Conservation (phyloP, 2,888 invertebrate genomes). For the Coenonympha glycerion region DNA sequence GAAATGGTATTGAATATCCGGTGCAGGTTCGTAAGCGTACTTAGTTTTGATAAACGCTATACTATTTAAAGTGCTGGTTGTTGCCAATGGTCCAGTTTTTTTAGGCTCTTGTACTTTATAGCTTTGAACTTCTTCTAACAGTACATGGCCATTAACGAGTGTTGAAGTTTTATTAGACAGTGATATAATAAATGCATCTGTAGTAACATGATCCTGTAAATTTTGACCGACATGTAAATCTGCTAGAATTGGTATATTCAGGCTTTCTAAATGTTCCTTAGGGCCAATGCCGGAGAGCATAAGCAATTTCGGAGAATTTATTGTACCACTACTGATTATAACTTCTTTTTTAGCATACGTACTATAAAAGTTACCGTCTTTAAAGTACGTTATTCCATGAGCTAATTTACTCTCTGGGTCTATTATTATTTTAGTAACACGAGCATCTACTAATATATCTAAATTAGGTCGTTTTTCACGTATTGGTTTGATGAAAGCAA, state of each 20-base stretch:
- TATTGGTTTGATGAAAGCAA: slow-evolving; percentile 81
- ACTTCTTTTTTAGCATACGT: slow-evolving; percentile 77
- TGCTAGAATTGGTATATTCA: slow-evolving; percentile 74
- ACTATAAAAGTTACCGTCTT: slow-evolving; percentile 57
- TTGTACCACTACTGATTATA: slow-evolving; percentile 75
- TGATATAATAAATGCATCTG: slow-evolving; percentile 66
- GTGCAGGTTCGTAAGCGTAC: slow-evolving; percentile 60
- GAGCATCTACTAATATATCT: slow-evolving; percentile 67
- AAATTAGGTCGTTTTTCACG: slow-evolving; percentile 72
- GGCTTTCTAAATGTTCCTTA: slow-evolving; percentile 63
- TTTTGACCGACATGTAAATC: slow-evolving; percentile 83
- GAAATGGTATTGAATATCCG: slow-evolving; percentile 81
- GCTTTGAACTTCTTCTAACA: slow-evolving; percentile 58
- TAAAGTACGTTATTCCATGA: slow-evolving; percentile 56
- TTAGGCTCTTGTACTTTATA: slow-evolving; percentile 55
- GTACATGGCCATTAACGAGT: slow-evolving; percentile 48
- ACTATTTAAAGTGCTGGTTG: slow-evolving; percentile 72
- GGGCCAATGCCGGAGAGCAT: slow-evolving; percentile 82
- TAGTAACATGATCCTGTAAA: slow-evolving; percentile 84
- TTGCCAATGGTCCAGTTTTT: slow-evolving; percentile 71
- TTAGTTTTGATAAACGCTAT: slow-evolving; percentile 79
- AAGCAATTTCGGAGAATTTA: slow-evolving; percentile 78
- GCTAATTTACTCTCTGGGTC: slow-evolving; percentile 70
- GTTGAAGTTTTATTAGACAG: slow-evolving; percentile 76
- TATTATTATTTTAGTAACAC: slow-evolving; percentile 76